phyloP scores from a whole-genome alignment of 1,140 invertebrate species.

The Neoseiulus cucumeris region DNA sequence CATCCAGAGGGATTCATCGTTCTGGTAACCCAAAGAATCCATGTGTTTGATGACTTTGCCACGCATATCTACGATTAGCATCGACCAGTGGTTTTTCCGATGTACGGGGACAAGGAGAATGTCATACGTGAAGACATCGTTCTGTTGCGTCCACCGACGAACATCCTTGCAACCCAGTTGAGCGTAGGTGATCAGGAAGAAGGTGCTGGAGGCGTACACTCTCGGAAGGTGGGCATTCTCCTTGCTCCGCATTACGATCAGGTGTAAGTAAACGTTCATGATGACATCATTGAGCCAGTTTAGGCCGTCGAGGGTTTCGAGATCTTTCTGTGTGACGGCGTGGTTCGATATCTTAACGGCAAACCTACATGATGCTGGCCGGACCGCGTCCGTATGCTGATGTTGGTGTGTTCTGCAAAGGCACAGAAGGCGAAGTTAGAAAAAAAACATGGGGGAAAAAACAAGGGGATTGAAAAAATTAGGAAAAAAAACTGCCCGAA shows the following conservation, averaged over 20 bases:
- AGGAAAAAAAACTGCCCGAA: too few species aligned
- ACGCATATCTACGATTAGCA: conserved; percentile 67
- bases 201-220: conserved; percentile 77
- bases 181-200: conserved; percentile 73
- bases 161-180: conserved; percentile 47
- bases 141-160: conserved; percentile 67
- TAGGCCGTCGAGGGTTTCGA: conserved; percentile 51
- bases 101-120: conserved; percentile 75
- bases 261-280: conserved; percentile 77
- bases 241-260: conserved; percentile 49
- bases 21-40: conserved; percentile 72
- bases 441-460: too few species aligned
- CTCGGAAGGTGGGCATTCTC: conserved; percentile 39
- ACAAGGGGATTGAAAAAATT: too few species aligned
- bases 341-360: too few species aligned
- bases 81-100: conserved; percentile 86
- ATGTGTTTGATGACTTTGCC: conserved; percentile 59
- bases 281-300: conserved; percentile 94
- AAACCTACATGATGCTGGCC: too few species aligned
- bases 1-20: conserved; percentile 46
- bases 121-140: conserved; percentile 67
- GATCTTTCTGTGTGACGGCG: conserved; percentile 44
- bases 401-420: too few species aligned
- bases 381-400: too few species aligned
- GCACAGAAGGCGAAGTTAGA: too few species aligned